phyloP scores from a whole-genome alignment of 1,140 invertebrate genomes.

The Formica selysi region DNA sequence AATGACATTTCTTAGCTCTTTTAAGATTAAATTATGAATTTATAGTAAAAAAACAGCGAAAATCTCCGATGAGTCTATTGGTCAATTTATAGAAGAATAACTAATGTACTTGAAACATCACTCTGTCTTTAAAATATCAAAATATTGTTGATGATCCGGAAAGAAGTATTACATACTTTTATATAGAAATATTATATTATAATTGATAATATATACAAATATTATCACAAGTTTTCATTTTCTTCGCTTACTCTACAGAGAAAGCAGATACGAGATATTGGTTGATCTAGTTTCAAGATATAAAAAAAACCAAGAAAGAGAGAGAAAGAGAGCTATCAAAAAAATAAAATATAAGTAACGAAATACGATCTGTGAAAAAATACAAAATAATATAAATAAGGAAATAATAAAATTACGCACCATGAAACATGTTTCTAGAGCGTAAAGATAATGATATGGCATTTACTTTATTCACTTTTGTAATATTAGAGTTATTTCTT shows the following conservation, averaged over 20 bases:
- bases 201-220: neutral
- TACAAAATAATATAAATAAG: neutral
- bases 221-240: neutral
- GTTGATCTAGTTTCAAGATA: slow-evolving; percentile 11
- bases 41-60: neutral
- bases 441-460: neutral
- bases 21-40: neutral
- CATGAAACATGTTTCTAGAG: neutral
- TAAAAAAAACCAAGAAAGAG: slow-evolving; percentile 7
- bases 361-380: neutral
- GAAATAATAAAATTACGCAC: slow-evolving; percentile 8
- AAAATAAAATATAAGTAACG: neutral
- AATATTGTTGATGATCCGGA: neutral
- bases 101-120: neutral
- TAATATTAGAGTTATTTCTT: neutral
- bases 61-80: neutral
- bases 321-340: neutral
- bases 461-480: neutral
- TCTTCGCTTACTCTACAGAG: slow-evolving; percentile 11
- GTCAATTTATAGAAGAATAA: neutral
- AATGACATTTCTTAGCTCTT: neutral
- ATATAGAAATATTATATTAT: slow-evolving; percentile 12
- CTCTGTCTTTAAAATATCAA: slow-evolving; percentile 12
- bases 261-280: slow-evolving; percentile 18
- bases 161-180: neutral